Conservation (phyloP, 2,113 vertebrate species). For the Ophthalmolycus amberensis region DNA sequence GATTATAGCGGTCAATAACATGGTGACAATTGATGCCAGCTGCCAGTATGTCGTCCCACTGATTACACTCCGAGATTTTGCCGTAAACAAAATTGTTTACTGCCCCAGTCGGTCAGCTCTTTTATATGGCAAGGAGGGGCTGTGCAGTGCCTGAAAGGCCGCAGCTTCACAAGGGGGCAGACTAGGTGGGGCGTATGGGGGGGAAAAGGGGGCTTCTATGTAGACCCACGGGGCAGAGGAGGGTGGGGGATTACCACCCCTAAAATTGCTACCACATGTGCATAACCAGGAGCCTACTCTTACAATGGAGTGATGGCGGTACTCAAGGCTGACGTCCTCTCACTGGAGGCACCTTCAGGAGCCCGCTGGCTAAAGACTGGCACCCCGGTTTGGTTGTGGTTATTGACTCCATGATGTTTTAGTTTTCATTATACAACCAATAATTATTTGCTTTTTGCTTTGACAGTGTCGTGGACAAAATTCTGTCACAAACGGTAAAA, state of each 20-base stretch:
- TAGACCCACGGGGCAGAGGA: slow-evolving; percentile 37
- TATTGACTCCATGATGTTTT: slow-evolving; percentile 2
- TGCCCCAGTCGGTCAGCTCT: slow-evolving; percentile 42
- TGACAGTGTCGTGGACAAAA: too few species aligned
- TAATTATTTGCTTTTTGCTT: background rate
- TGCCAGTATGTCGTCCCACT: background rate
- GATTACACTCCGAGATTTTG: slow-evolving; percentile 13
- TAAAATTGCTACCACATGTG: slow-evolving; percentile 78
- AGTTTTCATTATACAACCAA: background rate
- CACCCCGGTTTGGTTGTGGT: slow-evolving; percentile 2
- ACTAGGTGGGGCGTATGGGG: slow-evolving; percentile 26
- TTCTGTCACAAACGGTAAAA: too few species aligned
- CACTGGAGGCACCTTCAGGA: background rate
- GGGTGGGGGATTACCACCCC: slow-evolving; percentile 52
- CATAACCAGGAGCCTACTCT: slow-evolving; percentile 46
- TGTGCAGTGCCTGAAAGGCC: slow-evolving; percentile 47
- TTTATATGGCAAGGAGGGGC: slow-evolving; percentile 43
- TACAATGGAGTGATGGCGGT: slow-evolving; percentile 32
- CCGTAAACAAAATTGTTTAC: slow-evolving; percentile 65
- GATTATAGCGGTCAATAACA: slow-evolving; percentile 8
- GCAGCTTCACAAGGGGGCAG: slow-evolving; percentile 64
- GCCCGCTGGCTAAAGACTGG: background rate
- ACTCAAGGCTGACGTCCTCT: slow-evolving; percentile 22
- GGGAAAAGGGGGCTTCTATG: slow-evolving; percentile 47
- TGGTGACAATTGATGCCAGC: background rate